Base-by-base conservation (phyloP, 2,113 vertebrate species). In the Neolamprologus hecqui region DNA sequence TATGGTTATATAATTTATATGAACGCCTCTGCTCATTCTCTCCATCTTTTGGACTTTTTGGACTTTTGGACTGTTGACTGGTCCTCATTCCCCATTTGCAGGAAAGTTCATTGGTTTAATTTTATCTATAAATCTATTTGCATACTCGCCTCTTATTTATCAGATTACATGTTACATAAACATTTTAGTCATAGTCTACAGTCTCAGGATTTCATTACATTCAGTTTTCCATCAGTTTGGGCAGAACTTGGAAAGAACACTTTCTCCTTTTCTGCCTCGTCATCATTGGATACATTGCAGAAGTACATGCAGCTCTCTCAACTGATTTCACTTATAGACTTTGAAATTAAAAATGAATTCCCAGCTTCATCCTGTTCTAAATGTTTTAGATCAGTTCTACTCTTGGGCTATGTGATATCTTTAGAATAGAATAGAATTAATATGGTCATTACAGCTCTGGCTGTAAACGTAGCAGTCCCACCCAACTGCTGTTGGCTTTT, bases 221-320 rank as follows among this genome's bases (percentile, higher is more conserved):
- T 37, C 33, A 65, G 33, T 2, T 0, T 13, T 65, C 33, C 19
- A 37, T 21, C 60, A 37, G 60, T 65, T 37, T 65, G 19, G 37
- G 60, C 33, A 65, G 60, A 65, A 65, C 60, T 1, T 3, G 6
- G 31, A 35, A 37, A 65, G 60, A 65, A 13, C 33, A 37, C 0
- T 13, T 37, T 5, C 60, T 37, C 60, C 33, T 65, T 68, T 68
- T 37, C 60, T 21, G 60, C 60, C 60, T 37, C 4, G 3, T 37
- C 60, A 37, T 68, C 33, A 37, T 13, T 0, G 19, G 33, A 3
- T 68, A 0, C 19, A 68, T 37, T 68, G 63, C 0, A 68, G 33
- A 68, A 68, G 33, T 37, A 68, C 33, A 1, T 68, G 63, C 33
- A 68, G 63, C 19, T 68, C 63, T 68, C 4, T 68, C 63, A 37